Base-by-base conservation (phyloP, 2,888 invertebrate genomes). In the Plagiodera versicolora region DNA sequence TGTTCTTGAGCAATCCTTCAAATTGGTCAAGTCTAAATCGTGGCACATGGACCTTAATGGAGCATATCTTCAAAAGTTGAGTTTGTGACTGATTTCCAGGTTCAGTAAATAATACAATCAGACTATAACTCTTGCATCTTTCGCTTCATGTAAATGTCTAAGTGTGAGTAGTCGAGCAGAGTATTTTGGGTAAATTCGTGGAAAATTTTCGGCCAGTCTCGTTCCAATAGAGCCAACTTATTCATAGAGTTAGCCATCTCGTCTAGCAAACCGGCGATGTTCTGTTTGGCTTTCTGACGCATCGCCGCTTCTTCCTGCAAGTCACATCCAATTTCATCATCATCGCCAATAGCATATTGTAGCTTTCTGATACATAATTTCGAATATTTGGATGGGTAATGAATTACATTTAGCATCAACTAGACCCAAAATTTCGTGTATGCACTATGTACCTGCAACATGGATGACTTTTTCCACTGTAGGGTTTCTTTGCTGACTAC, bases 401-500 rank as follows among this genome's bases (percentile, higher is more conserved):
- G n/a, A n/a, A n/a, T n/a, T n/a, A n/a, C n/a, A n/a, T n/a, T n/a
- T n/a, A n/a, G n/a, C n/a, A n/a, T n/a, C n/a, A n/a, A n/a, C n/a
- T n/a, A n/a, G n/a, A n/a, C n/a, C n/a, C n/a, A n/a, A n/a, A n/a
- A n/a, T 45, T 20, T 9, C 8, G 24, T 6, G 45, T 18, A 19
- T 53, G 10, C 17, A 53, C 11, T 16, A 14, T 35, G 24, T 56
- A 83, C 84, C 79, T 84, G 83, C 30, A 81, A 80, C 44, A 81
- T 74, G 59, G 83, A 82, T 18, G 87, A 86, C 74, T 87, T 86
- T 70, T 88, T 86, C 86, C 91, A 93, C 70, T 93, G 92, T 47
- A 94, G 78, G 1, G 93, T 92, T 80, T 94, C 93, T 78, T 93
- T 94, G 55, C 91, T 91, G 54, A 94, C 92, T 10, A 94, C 93